A percentile compares a stretch with the other conserved stretches of the same genome.
Conservation (phyloP, 2,888 invertebrate genomes). For the Asteroscopus sphinx region DNA sequence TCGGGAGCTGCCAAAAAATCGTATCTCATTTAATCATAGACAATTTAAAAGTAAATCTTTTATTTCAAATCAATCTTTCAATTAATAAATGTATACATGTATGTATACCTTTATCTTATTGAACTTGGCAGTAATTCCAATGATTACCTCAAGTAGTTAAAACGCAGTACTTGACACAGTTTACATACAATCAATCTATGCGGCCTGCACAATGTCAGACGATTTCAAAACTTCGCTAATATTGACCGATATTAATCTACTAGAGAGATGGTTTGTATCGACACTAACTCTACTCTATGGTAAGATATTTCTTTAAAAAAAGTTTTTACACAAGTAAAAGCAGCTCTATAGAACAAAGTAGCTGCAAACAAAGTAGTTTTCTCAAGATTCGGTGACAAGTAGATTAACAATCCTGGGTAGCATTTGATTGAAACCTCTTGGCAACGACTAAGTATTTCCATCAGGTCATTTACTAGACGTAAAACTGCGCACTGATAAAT, state of each 20-base stretch:
- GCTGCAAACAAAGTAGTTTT: constrained; percentile 7
- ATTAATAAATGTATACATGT: constrained; percentile 6
- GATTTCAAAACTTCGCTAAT: constrained; percentile 53
- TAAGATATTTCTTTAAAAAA: not conserved
- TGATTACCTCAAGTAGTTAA: constrained; percentile 27
- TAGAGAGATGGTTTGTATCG: constrained; percentile 13
- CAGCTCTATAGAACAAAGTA: constrained; percentile 7
- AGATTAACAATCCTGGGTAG: constrained; percentile 24
- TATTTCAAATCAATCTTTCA: not conserved
- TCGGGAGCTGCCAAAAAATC: constrained; percentile 39
- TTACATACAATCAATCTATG: constrained; percentile 59
- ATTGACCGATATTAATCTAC: constrained; percentile 6
- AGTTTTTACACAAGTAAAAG: constrained; percentile 2
- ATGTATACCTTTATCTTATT: too few relatives aligned
- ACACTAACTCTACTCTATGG: not conserved
- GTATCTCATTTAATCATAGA: too few relatives aligned
- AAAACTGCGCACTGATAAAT: constrained; percentile 20
- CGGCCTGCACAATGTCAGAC: constrained; percentile 73
- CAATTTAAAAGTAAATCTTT: too few relatives aligned
- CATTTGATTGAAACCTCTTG: constrained; percentile 32
- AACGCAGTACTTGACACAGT: constrained; percentile 73
- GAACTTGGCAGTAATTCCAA: constrained; percentile 43
- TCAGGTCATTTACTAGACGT: constrained; percentile 13
- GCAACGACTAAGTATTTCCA: constrained; percentile 23
- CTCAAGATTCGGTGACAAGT: constrained; percentile 13